phyloP scores from a whole-genome alignment of 2,888 invertebrate species.

The Andrena bicolor region DNA sequence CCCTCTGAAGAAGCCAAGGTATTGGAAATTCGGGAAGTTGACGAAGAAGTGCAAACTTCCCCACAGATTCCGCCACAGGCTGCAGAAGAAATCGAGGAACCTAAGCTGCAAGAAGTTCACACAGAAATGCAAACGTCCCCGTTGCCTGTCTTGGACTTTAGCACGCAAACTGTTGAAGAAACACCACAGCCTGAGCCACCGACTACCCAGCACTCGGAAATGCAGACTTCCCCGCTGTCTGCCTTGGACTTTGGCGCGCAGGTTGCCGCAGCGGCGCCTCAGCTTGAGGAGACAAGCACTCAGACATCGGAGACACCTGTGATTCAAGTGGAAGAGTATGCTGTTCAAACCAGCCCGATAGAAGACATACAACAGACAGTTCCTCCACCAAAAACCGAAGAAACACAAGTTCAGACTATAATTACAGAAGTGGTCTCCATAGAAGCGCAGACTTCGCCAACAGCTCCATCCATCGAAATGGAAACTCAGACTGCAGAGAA shows the following conservation, averaged over 20 bases:
- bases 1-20: slow-evolving; percentile 36
- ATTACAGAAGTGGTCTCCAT: slow-evolving; percentile 69
- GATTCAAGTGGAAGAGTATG: slow-evolving; percentile 82
- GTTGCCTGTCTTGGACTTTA: slow-evolving; percentile 80
- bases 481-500: slow-evolving; percentile 86
- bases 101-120: neutral
- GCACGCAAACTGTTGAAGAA: slow-evolving; percentile 72
- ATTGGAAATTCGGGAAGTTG: slow-evolving; percentile 42
- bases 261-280: slow-evolving; percentile 75
- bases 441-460: slow-evolving; percentile 79
- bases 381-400: slow-evolving; percentile 70
- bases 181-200: slow-evolving; percentile 81
- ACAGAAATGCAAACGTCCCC: slow-evolving; percentile 87
- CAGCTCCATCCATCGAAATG: slow-evolving; percentile 85
- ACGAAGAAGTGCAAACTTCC: slow-evolving; percentile 69
- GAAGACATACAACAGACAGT: slow-evolving; percentile 85
- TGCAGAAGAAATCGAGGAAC: neutral
- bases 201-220: slow-evolving; percentile 82
- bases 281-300: slow-evolving; percentile 85
- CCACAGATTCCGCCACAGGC: neutral
- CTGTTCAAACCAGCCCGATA: slow-evolving; percentile 82
- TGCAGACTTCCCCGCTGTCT: slow-evolving; percentile 88
- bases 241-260: slow-evolving; percentile 67
- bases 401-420: slow-evolving; percentile 85
- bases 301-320: slow-evolving; percentile 85